Conservation (phyloP, 1,140 invertebrate species). For the Brachionus rubens region DNA sequence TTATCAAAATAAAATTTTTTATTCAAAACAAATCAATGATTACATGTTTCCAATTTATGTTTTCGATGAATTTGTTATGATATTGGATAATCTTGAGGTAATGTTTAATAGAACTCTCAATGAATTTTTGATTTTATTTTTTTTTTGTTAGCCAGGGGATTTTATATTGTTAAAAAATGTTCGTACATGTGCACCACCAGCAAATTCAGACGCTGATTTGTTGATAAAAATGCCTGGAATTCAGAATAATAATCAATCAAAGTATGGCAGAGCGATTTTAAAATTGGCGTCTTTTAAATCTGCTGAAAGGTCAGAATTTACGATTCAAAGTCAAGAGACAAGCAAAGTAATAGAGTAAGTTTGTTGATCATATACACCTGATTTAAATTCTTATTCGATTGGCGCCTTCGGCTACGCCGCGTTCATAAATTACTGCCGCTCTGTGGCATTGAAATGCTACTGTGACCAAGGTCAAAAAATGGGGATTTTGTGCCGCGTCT, state of each 20-base stretch:
- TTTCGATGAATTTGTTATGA: slow-evolving; percentile 17
- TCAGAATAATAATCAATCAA: slow-evolving; percentile 12
- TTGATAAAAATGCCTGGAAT: slow-evolving; percentile 15
- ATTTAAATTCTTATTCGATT: too few relatives aligned
- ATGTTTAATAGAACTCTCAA: not conserved
- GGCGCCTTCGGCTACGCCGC: too few relatives aligned
- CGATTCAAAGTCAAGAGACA: not conserved
- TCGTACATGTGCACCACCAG: not conserved
- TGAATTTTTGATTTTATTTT: not conserved
- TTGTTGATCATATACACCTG: too few relatives aligned
- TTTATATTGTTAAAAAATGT: slow-evolving; percentile 22
- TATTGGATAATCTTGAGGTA: slow-evolving; percentile 11
- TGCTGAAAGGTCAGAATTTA: not conserved
- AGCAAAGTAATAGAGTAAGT: not conserved
- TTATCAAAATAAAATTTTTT: not conserved
- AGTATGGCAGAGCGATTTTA: not conserved
- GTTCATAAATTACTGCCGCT: too few relatives aligned
- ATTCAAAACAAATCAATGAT: not conserved
- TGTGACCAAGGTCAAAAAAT: too few relatives aligned
- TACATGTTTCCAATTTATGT: not conserved
- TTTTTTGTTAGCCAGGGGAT: not conserved
- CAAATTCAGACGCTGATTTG: slow-evolving; percentile 10
- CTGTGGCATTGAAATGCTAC: too few relatives aligned
- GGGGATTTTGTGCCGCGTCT: too few relatives aligned
- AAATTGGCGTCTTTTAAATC: not conserved